phyloP scores from a whole-genome alignment of 2,888 invertebrate genomes.

The Eumerus sabulonum region DNA sequence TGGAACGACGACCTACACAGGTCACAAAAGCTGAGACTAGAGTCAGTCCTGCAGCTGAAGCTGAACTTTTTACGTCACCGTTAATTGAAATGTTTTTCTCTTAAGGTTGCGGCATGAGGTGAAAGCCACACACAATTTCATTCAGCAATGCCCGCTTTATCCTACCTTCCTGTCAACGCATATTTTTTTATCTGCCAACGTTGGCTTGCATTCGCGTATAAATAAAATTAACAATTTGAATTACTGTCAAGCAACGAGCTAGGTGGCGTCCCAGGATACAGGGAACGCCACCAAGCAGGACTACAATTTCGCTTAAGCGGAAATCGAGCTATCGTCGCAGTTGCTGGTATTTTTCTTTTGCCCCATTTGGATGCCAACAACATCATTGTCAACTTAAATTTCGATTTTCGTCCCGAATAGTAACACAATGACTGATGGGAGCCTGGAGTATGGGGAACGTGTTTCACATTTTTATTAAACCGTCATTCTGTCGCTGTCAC shows the following conservation, averaged over 20 bases:
- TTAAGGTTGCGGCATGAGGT: slow-evolving; percentile 17
- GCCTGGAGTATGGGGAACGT: neutral
- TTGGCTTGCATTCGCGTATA: slow-evolving; percentile 24
- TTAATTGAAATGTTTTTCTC: slow-evolving; percentile 51
- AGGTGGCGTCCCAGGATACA: slow-evolving; percentile 60
- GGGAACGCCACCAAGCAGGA: slow-evolving; percentile 42
- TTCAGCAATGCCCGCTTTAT: neutral
- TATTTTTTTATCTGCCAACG: slow-evolving; percentile 8
- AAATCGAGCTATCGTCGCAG: slow-evolving; percentile 66
- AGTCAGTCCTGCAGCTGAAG: too few relatives aligned
- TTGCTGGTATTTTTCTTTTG: slow-evolving; percentile 35
- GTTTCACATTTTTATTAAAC: slow-evolving; percentile 22
- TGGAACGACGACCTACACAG: slow-evolving; percentile 1
- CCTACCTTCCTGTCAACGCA: neutral
- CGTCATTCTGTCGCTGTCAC: slow-evolving; percentile 25
- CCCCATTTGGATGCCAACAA: slow-evolving; percentile 19
- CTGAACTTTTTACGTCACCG: slow-evolving; percentile 9
- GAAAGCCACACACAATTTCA: neutral
- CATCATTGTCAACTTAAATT: slow-evolving; percentile 32
- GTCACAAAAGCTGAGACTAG: too few relatives aligned
- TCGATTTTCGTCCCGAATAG: neutral
- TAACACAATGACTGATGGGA: neutral
- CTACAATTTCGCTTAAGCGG: slow-evolving; percentile 58
- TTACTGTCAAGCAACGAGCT: slow-evolving; percentile 42
- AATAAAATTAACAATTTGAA: slow-evolving; percentile 68